Base-by-base conservation (phyloP, 2,888 invertebrate species). In the Sipha maydis region DNA sequence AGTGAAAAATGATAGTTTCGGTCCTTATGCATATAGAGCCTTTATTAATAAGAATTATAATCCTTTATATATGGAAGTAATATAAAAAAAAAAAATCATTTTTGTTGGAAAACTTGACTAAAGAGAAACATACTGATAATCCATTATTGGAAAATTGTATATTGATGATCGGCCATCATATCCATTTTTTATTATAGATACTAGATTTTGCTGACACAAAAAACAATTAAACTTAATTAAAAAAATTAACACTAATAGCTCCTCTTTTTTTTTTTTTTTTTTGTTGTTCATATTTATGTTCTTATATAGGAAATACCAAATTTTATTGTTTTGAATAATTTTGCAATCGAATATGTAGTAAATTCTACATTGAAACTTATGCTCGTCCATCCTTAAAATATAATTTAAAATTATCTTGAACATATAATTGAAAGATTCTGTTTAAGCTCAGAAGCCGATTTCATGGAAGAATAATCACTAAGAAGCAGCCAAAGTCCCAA, bases 371-470 rank as follows among this genome's bases (percentile, higher is more conserved):
- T 48, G 48, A 61, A 61, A 61, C 61, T 25, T 21, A 21, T 7
- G 25, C 25, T 4, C 61, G 25, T 61, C 61, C 14, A 83, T 71
- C 54, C 48, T 34, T 14, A n/a, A 38, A 38, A n/a, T 41, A 56
- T 34, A 19, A 71, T 80, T 80, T 67, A 67, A 80, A 80, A 80
- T 80, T 67, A 80, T 75, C 56, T 76, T 28, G 28, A 75, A 38
- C 61, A 56, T 34, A 76, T 75, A 48, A 71, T 67, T 86, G 34
- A 71, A 86, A 54, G 28, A 54, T 73, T 71, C 78, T 48, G 56
- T 79, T 67, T 78, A 48, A 85, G 85, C 78, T 67, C n/a, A 38
- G 73, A 73, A 86, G n/a, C 86, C 56, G 86, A 86, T 86, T 86
- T 80, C 79, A 38, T 48, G 56, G 73, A 71, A 79, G 56, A 86